Evolutionary conservation across 2,113 vertebrate species (phyloP), one percentile per base, ranked within the genome.

Genomic region (Daubentonia madagascariensis): DNA sequence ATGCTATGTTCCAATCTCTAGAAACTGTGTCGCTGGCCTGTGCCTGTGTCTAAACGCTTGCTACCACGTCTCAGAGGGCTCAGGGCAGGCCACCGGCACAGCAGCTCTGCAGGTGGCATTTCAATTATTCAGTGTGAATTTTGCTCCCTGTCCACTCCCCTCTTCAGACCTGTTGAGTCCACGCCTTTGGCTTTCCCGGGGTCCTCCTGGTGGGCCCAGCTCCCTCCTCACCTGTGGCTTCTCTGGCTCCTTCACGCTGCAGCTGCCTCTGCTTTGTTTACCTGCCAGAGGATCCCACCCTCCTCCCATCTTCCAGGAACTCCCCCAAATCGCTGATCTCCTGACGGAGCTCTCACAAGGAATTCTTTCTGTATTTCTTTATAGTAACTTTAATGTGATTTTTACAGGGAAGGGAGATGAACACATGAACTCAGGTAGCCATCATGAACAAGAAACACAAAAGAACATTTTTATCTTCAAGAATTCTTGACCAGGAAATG

Each of bases 221-320:
- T 37, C 17, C 32, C 17, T 40, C 57, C 45, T 18, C 32, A 2
- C 35, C 73, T 17, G 5, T 22, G 28, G 54, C 7, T 70, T 48
- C 50, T 61, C 23, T 16, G 2, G 30, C 48, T 48, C 37, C 3
- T n/a, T 30, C 61, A 45, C 14, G 25, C 3, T 10, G 72, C 32
- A n/a, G 61, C 22, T 32, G 23, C 85, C 43, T 43, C 10, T 52
- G 63, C 63, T 59, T 23, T 45, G 37, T 65, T 63, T 30, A 54
- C n/a, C 18, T 1, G 7, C 13, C 3, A 23, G 22, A 6, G 18
- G 30, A 35, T 7, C 45, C n/a, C 9, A 16, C 10, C 6, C 4
- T 45, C n/a, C 75, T 35, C 63, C 81, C 52, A 14, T 17, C 75
- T 52, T 40, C 59, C 75, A 83, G 43, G 75, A 45, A 37, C 16